A percentile compares a stretch with the other conserved stretches of the same genome.
Evolutionary conservation across 2,113 vertebrate species (phyloP).

Genomic region (Microtus ochrogaster): DNA sequence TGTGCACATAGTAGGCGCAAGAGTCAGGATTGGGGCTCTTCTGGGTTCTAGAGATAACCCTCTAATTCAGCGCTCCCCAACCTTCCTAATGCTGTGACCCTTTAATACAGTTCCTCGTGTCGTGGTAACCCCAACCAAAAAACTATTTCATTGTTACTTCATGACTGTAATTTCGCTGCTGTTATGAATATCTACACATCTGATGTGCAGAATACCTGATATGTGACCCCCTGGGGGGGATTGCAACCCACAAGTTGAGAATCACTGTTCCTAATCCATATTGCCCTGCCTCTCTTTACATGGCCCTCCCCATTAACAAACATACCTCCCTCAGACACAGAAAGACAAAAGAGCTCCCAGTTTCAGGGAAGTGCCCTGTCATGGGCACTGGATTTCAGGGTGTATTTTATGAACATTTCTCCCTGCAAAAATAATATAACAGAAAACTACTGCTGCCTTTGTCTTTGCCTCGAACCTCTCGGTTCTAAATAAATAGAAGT

Average conservation of each 20-base stretch:
- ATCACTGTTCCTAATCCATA: background rate
- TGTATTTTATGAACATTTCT: background rate
- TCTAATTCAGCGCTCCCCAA: background rate
- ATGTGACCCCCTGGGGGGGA: background rate
- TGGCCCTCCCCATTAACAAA: background rate
- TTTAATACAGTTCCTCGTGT: too few species aligned
- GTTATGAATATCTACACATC: too few species aligned
- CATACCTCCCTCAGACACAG: background rate
- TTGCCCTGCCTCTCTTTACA: background rate
- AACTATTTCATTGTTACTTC: too few species aligned
- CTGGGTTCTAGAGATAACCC: background rate
- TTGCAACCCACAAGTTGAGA: background rate
- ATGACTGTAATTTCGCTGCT: too few species aligned
- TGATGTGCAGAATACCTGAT: background rate
- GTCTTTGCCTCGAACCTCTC: background rate
- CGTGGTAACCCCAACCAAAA: too few species aligned
- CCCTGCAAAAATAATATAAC: background rate
- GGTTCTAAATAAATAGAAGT: background rate
- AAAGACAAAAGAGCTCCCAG: background rate
- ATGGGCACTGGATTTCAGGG: background rate
- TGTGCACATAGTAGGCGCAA: too few species aligned
- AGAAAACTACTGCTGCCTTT: background rate
- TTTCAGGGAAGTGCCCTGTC: background rate
- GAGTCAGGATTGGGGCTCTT: background rate
- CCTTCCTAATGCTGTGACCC: too few species aligned